Evolutionary conservation across 2,113 vertebrate genomes (phyloP), one percentile per base, ranked within the genome.

Genomic region (Aramus guarauna): DNA sequence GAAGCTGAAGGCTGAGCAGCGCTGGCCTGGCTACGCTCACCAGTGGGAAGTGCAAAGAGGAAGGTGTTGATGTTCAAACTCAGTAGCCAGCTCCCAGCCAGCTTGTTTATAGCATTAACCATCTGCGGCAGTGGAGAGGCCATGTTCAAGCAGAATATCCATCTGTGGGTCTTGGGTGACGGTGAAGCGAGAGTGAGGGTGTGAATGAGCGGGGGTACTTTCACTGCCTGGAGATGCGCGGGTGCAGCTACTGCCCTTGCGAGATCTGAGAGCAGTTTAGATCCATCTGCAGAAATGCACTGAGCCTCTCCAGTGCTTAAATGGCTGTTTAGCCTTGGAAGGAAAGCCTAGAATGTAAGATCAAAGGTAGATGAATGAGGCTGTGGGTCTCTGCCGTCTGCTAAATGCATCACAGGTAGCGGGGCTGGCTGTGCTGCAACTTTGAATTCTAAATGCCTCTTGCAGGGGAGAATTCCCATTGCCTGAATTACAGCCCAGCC

Each of bases 371-470:
- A 47, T 75, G 41, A 85, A 88, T 83, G 82, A 77, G 52, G 63
- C 59, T 86, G 39, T 62, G 60, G 6, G 36, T 93, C 78, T 83
- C 79, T n/a, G 86, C 47, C 83, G 94, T 93, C 92, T 94, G 96
- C 79, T 91, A 53, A 92, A 88, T 69, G 34, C 67, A 88, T 97
- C 1, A 2, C 69, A 90, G 78, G 83, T 84, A 90, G 53, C 7
- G 1, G 73, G 39, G 22, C 36, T 91, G 81, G 34, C 76, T 63
- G 66, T 72, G 58, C 80, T 67, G 64, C 18, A 67, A 3, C 36
- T 58, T 55, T 39, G 63, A 75, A 68, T 78, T 88, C 67, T 56
- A 64, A 27, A 1, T 88, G 45, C 45, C 45, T 93, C 21, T 66
- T 53, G 23, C 60, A 63, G 27, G 59, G 53, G 48, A 92, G 85